Conservation (phyloP, 2,888 invertebrate genomes). For the Leptinotarsa rubiginosa region DNA sequence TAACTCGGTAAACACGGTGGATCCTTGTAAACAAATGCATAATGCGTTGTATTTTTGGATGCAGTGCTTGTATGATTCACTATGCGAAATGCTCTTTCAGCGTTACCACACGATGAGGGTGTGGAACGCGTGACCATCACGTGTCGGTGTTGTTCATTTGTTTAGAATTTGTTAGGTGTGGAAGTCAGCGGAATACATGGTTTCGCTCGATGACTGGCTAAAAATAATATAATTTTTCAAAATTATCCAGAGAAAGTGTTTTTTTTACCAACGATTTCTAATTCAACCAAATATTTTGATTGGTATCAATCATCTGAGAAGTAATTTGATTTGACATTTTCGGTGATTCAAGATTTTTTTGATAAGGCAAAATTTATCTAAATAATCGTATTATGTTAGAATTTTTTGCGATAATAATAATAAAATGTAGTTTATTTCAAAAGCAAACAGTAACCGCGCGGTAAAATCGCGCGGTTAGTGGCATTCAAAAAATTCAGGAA, state of each 20-base stretch:
- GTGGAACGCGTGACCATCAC: conserved; percentile 30
- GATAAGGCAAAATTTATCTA: too few species aligned
- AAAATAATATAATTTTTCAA: not conserved
- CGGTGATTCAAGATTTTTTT: too few species aligned
- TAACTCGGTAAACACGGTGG: conserved; percentile 7
- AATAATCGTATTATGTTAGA: too few species aligned
- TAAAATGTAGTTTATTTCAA: too few species aligned
- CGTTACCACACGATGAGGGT: conserved; percentile 39
- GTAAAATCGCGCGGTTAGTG: too few species aligned
- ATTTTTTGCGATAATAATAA: too few species aligned
- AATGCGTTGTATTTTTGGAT: conserved; percentile 15
- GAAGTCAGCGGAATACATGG: conserved; percentile 7
- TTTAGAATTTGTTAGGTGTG: conserved; percentile 42
- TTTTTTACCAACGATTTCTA: not conserved
- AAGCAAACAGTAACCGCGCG: too few species aligned
- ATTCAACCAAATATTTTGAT: too few species aligned
- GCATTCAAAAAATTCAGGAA: too few species aligned
- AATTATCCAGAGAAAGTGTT: not conserved
- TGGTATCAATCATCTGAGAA: too few species aligned
- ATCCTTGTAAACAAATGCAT: conserved; percentile 22
- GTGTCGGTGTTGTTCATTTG: conserved; percentile 45
- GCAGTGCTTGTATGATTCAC: conserved; percentile 22
- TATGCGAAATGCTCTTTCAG: conserved; percentile 21
- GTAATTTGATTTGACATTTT: too few species aligned
- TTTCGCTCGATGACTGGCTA: not conserved